These are phyloP conservation scores for Brachyistius frenatus DNA, from an alignment of 2,113 vertebrate genomes.

Conservation along the genomic window DNA sequence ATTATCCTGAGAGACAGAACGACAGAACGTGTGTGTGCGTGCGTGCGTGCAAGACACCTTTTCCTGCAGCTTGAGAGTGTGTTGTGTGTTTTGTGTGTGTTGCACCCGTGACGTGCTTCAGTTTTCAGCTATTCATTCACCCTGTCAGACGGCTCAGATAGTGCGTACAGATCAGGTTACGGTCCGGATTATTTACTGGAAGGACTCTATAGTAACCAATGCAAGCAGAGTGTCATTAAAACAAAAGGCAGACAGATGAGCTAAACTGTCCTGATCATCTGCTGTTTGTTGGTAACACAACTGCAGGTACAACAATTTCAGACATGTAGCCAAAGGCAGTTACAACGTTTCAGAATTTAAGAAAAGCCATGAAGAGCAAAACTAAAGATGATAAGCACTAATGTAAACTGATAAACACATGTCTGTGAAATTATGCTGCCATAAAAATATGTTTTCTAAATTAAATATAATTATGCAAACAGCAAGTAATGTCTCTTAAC, in stretches of 20 bases:
- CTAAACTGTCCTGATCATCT: not conserved
- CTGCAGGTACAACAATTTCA: not conserved
- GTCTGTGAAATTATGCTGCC: no score
- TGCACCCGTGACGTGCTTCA: conserved; percentile 44
- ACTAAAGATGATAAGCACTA: no score
- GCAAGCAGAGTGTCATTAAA: conserved; percentile 12
- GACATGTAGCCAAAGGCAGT: no score
- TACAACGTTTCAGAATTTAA: not conserved
- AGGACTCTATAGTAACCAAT: conserved; percentile 27
- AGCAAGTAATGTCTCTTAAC: no score
- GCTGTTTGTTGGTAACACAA: conserved; percentile 4
- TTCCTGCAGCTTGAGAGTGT: conserved; percentile 4
- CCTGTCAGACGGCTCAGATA: conserved; percentile 9
- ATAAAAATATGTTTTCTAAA: no score
- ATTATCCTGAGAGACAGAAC: not conserved
- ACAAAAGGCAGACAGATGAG: conserved; percentile 1
- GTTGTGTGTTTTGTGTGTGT: conserved; percentile 8
- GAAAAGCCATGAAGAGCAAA: not conserved
- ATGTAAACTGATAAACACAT: no score
- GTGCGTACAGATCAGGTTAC: conserved; percentile 33
- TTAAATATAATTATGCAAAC: no score
- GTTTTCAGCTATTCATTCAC: conserved; percentile 35
- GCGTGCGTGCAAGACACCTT: not conserved
- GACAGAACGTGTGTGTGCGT: not conserved
- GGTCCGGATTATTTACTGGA: conserved; percentile 43